Evolutionary conservation across 2,113 vertebrate genomes (phyloP).

Genomic region (Urocitellus parryii): DNA sequence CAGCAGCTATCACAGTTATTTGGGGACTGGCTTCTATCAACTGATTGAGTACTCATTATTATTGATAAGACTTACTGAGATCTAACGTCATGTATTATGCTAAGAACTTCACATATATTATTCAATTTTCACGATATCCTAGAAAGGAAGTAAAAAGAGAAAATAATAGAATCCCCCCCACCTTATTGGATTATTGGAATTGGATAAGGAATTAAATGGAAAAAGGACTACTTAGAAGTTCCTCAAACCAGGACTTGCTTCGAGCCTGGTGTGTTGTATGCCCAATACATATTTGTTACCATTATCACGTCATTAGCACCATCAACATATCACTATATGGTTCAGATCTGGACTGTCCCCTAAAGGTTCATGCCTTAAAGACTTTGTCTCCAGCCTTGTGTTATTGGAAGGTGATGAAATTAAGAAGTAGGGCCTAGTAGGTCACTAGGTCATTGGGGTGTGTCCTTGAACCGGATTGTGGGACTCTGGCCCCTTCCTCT

Average conservation of each 20-base stretch:
- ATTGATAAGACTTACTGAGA: neutral
- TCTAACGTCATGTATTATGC: neutral
- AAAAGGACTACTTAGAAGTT: neutral
- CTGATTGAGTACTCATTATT: neutral
- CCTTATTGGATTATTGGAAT: neutral
- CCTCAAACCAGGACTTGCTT: neutral
- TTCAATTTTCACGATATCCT: neutral
- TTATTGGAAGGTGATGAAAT: neutral
- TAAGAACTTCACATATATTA: neutral
- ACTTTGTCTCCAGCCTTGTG: neutral
- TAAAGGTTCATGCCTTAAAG: neutral
- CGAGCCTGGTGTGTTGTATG: neutral
- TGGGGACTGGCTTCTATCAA: neutral
- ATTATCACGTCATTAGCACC: neutral
- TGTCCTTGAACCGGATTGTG: neutral
- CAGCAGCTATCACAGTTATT: neutral
- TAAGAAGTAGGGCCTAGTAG: neutral
- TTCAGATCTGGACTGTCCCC: neutral
- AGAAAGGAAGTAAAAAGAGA: neutral
- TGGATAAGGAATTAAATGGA: neutral
- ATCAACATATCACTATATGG: neutral
- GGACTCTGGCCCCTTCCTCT: neutral
- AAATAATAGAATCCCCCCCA: neutral
- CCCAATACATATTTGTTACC: neutral
- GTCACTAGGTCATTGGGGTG: neutral